Base-by-base conservation (phyloP, 2,888 invertebrate species). In the Galeopsomyia nigrocyanea region DNA sequence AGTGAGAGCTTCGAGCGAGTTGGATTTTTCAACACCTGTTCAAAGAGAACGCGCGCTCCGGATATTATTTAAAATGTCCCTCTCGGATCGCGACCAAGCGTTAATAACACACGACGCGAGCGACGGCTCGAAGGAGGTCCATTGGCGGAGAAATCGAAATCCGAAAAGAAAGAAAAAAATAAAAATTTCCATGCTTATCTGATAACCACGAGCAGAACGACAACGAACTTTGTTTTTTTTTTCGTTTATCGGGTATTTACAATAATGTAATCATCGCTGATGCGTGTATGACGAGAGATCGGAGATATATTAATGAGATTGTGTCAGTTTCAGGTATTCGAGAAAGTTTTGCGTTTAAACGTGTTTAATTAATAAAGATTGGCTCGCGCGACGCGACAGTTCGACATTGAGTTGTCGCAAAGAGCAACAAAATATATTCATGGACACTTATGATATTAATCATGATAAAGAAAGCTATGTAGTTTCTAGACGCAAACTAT, bases 31-130 rank as follows among this genome's bases (percentile, higher is more conserved):
- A 39, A 68, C 68, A 72, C 51, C 64, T 68, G 68, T 64, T 63
- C 64, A 68, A 68, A 72, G 58, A 72, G 49, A 68, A 60, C 51
- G 55, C 22, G 22, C 47, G 39, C 39, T 26, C 61, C 65, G 71
- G 71, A 71, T 63, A 71, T 65, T 63, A 71, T 65, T 71, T 71
- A 65, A 71, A 71, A 71, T 64, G 58, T 71, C 71, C 61, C 22
- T 58, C 17, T 58, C 17, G 70, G 13, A 21, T 57, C 49, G 5
- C 26, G 39, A 10, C 39, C 39, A 16, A 39, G 26, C 21, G 53
- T 53, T 19, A 56, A 26, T 17, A 57, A 60, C 26, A 47, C 26
- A 39, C 63, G 47, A 51, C 60, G 19, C 10, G 62, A 55, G 26
- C 49, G 3, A 0, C 3, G n/a, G 10, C 7, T 16, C 47, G 22